Evolutionary conservation across 2,113 vertebrate species (phyloP), one percentile per base, ranked within the genome.

Genomic region (Tupaia chinensis): DNA sequence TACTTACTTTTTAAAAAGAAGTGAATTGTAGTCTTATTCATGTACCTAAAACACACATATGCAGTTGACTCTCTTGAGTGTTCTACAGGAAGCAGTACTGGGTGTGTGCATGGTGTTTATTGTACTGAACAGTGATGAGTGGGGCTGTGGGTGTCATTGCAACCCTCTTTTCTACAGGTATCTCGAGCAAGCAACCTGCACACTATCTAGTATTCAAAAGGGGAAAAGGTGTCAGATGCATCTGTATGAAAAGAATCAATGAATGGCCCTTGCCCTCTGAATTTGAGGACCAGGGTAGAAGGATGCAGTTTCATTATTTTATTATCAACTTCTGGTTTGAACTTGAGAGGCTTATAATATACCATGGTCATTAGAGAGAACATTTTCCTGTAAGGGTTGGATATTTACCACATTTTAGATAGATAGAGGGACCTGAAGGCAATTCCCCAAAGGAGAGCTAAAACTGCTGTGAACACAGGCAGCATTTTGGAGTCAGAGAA

Each of bases 1-100:
- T 69, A 16, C 4, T 78, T 78, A 72, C 23, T 74, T 54, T 81
- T 81, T 90, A 88, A 17, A 74, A 63, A 89, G 66, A 17, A 17
- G 22, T 65, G 54, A 32, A 17, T 54, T 95, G 25, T 5, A 60
- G 63, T 32, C 34, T 74, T 53, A 20, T 10, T 87, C 61, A 58
- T 85, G 58, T 84, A 25, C 44, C 70, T 4, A 25, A 78, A 58
- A 65, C 84, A 63, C 68, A 32, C 10, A 74, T 5, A 10, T 1
- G 3, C 89, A 74, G 34, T 56, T 65, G 68, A 61, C 56, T 32
- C 14, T 76, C 68, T 69, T 6, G 1, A 12, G 5, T 10, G 29
- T 58, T 60, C 34, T 0, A 0, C 73, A 73, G 60, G 54, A 22
- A 8, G 61, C 0, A 0, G 66, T 12, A 5, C n/a, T 69, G 20